Evolutionary conservation across 2,113 vertebrate species (phyloP).

Genomic region (Isichthys henryi): DNA sequence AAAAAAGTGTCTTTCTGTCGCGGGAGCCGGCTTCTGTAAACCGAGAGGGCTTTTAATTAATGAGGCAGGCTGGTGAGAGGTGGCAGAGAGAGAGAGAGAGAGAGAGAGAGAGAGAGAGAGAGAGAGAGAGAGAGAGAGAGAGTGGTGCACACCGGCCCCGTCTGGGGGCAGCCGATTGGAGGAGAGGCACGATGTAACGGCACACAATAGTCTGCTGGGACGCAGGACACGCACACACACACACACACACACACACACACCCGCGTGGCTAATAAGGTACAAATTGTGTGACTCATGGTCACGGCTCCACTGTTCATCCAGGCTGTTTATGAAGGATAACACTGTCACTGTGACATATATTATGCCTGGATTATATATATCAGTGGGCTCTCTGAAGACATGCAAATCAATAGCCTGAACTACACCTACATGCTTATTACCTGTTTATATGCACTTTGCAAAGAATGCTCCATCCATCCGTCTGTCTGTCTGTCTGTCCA

Average conservation of each 20-base stretch:
- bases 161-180: background rate
- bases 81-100: background rate
- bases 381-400: background rate
- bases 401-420: background rate
- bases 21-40: slow-evolving; percentile 38
- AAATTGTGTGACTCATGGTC: background rate
- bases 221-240: background rate
- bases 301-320: background rate
- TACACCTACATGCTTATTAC: background rate
- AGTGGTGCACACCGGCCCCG: slow-evolving; percentile 22
- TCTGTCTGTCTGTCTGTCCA: background rate
- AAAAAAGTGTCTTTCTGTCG: slow-evolving; percentile 17
- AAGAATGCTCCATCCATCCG: background rate
- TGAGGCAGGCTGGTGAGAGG: slow-evolving; percentile 29
- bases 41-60: slow-evolving; percentile 55
- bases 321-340: background rate
- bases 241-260: background rate
- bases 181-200: background rate
- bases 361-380: background rate
- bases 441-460: background rate
- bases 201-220: background rate
- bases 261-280: background rate
- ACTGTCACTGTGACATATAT: background rate
- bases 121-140: background rate
- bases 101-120: background rate